Base-by-base conservation (phyloP, 64 coral and sea anemone genomes). In the Trachythela sp. region DNA sequence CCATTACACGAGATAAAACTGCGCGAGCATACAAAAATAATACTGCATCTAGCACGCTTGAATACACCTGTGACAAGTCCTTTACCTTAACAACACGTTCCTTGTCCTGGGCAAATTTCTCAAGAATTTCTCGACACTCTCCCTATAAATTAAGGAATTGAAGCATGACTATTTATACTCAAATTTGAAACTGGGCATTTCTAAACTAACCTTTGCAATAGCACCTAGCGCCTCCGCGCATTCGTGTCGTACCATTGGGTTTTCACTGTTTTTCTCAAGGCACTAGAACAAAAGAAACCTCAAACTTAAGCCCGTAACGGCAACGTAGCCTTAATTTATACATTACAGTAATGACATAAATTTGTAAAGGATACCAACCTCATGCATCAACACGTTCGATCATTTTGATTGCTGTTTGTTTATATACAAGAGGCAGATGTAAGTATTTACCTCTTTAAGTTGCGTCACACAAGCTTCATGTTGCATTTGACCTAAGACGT, bases 401-500 rank as follows among this genome's bases (percentile, higher is more conserved):
- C n/a, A n/a, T n/a, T n/a, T n/a, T n/a, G n/a, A n/a, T n/a, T n/a
- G n/a, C n/a, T n/a, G n/a, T n/a, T n/a, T n/a, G n/a, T n/a, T n/a
- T n/a, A n/a, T n/a, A n/a, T n/a, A n/a, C n/a, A n/a, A n/a, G n/a
- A n/a, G n/a, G n/a, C n/a, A n/a, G n/a, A n/a, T n/a, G n/a, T n/a
- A n/a, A n/a, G n/a, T n/a, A n/a, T n/a, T 49, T 89, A 98, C 95
- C 89, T 91, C 49, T 87, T 89, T 91, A 45, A 98, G 86, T 30
- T 98, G 95, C 48, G 80, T 85, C 83, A 94, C 92, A n/a, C 91
- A 93, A 86, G 88, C 91, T 86, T 94, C 91, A 84, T 98, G 86
- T 85, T 98, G 95, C 88, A 94, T 93, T 90, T 98, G 95, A 18
- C 95, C 95, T 48, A 98, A 91, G 24, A 98, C 95, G 84, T 98